A percentile compares a stretch with the other conserved stretches of the same genome.
Evolutionary conservation across 2,797 vertebrate species (phyloP).

Genomic region (Hyperoplus immaculatus): DNA sequence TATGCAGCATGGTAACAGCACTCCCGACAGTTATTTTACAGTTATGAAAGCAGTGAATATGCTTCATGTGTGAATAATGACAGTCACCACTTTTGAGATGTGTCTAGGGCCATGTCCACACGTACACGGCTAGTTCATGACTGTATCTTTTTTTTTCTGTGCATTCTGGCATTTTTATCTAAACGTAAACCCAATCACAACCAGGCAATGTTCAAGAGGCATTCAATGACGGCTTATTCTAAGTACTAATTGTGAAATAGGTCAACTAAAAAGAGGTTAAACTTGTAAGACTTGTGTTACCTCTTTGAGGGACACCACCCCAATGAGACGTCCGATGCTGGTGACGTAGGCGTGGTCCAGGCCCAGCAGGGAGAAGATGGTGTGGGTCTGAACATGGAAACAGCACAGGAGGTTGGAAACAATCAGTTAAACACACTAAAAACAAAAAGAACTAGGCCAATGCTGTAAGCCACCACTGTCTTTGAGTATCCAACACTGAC

Average conservation of each 20-base stretch:
- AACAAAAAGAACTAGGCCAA: not conserved
- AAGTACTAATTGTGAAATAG: too few relatives aligned
- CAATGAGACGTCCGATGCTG: constrained; percentile 95
- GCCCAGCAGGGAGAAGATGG: constrained; percentile 95
- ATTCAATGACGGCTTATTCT: too few relatives aligned
- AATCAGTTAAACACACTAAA: not conserved
- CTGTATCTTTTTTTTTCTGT: too few relatives aligned
- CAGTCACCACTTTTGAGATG: constrained; percentile 15
- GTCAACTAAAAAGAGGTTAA: too few relatives aligned
- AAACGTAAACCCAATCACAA: too few relatives aligned
- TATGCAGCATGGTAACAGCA: constrained; percentile 26
- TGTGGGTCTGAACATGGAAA: constrained; percentile 89
- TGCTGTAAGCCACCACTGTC: constrained; percentile 6
- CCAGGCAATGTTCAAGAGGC: too few relatives aligned
- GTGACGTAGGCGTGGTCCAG: constrained; percentile 97
- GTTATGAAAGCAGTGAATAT: constrained; percentile 43
- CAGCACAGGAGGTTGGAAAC: not conserved
- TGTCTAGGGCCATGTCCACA: too few relatives aligned
- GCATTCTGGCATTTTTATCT: too few relatives aligned
- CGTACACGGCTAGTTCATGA: too few relatives aligned
- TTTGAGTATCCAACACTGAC: constrained; percentile 46
- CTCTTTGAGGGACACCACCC: constrained; percentile 96
- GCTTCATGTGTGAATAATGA: constrained; percentile 21
- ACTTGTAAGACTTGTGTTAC: constrained; percentile 74
- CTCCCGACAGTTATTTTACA: constrained; percentile 51